Percentiles rank a stretch among this genome's conserved stretches.
Conservation (phyloP, 2,888 invertebrate genomes). For the Dryococelus australis region DNA sequence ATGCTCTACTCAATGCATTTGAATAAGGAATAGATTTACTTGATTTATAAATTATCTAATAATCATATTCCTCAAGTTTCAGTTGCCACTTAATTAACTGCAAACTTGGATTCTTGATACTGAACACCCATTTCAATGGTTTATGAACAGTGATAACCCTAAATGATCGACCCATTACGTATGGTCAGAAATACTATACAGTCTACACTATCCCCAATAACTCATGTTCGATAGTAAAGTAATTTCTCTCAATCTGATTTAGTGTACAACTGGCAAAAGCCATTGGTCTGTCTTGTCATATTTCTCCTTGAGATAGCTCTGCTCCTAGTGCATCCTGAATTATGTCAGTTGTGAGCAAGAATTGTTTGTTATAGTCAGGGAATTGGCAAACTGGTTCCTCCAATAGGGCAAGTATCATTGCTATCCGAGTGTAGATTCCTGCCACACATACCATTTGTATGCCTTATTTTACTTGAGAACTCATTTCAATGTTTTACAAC, state of each 20-base stretch:
- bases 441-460: too few relatives aligned
- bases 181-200: conserved; percentile 46
- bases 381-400: conserved; percentile 43
- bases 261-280: conserved; percentile 54
- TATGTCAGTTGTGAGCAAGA: too few relatives aligned
- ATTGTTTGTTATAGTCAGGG: too few relatives aligned
- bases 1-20: conserved; percentile 45
- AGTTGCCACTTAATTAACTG: conserved; percentile 31
- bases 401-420: too few relatives aligned
- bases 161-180: conserved; percentile 53
- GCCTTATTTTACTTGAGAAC: neutral
- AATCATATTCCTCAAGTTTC: conserved; percentile 52
- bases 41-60: conserved; percentile 52
- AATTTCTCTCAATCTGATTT: conserved; percentile 54
- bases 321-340: conserved; percentile 51
- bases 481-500: neutral
- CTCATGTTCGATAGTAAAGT: conserved; percentile 40
- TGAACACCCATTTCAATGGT: conserved; percentile 54
- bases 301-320: conserved; percentile 51
- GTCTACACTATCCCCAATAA: conserved; percentile 55
- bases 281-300: conserved; percentile 52
- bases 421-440: neutral
- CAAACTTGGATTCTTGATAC: conserved; percentile 51
- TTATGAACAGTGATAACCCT: conserved; percentile 54
- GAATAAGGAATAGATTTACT: conserved; percentile 52